Evolutionary conservation across 2,113 vertebrate species (phyloP).

Genomic region (Condylura cristata): DNA sequence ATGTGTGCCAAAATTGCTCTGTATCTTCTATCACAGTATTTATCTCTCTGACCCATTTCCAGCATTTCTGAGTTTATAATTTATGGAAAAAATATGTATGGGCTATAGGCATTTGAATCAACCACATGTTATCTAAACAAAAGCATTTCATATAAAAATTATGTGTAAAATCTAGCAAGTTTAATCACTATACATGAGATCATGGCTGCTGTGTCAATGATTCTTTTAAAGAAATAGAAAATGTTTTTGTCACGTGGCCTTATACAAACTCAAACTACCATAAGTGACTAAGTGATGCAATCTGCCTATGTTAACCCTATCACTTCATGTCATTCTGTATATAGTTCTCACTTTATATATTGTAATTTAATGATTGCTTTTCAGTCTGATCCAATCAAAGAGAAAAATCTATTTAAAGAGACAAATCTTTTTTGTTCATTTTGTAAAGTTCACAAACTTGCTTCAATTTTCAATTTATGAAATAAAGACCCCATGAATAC

Average conservation of each 20-base stretch:
- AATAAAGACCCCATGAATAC: neutral
- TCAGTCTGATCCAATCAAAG: neutral
- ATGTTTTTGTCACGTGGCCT: neutral
- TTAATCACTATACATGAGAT: neutral
- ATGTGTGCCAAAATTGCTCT: neutral
- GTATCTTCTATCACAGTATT: neutral
- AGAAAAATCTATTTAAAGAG: neutral
- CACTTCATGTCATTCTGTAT: neutral
- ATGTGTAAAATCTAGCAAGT: neutral
- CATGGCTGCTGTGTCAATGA: neutral
- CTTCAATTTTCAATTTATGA: neutral
- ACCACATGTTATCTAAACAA: neutral
- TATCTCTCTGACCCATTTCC: neutral
- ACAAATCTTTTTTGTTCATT: neutral
- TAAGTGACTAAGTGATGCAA: neutral
- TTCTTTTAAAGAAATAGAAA: neutral
- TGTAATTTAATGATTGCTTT: neutral
- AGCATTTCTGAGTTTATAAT: neutral
- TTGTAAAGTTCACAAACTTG: neutral
- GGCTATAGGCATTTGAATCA: neutral
- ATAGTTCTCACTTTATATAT: neutral
- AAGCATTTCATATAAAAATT: constrained; percentile 19
- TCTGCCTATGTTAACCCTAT: neutral
- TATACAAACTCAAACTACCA: neutral
- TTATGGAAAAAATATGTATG: neutral